Conservation (phyloP, 2,113 vertebrate species). For the Mesoclemmys tuberculata region DNA sequence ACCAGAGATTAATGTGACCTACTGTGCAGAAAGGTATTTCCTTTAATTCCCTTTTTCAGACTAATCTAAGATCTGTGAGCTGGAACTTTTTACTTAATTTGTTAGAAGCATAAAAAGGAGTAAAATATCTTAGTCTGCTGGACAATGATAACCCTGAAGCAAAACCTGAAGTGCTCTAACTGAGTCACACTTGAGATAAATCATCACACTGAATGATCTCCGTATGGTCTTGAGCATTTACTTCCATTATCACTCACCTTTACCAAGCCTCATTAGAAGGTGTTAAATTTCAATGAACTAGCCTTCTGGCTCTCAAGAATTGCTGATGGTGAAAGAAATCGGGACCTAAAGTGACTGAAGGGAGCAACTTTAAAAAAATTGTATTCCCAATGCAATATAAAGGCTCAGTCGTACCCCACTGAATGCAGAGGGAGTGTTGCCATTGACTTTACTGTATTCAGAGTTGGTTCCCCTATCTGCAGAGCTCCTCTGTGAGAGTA, state of each 20-base stretch:
- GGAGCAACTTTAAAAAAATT: not conserved
- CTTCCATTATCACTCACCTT: not conserved
- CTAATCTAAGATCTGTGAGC: constrained; percentile 23
- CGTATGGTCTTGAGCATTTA: not conserved
- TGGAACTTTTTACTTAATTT: not conserved
- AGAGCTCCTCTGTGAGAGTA: not conserved
- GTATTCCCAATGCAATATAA: not conserved
- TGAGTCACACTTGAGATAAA: rapidly evolving
- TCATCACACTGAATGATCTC: not conserved
- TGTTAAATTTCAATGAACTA: not conserved
- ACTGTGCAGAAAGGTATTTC: constrained; percentile 30
- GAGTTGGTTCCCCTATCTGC: not conserved
- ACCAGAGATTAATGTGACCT: not conserved
- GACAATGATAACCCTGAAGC: not conserved
- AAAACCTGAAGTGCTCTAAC: not conserved
- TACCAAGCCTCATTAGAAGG: not conserved
- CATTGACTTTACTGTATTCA: not conserved
- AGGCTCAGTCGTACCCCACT: not conserved
- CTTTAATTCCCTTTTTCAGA: constrained; percentile 35
- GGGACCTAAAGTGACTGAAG: not conserved
- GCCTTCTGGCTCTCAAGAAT: not conserved
- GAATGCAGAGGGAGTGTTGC: not conserved
- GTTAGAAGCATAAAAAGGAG: not conserved
- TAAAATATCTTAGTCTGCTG: not conserved
- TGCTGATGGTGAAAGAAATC: not conserved